Percentiles rank a stretch among this genome's conserved stretches.
phyloP scores from a whole-genome alignment of 2,797 vertebrate species.

The Rhinella marina region DNA sequence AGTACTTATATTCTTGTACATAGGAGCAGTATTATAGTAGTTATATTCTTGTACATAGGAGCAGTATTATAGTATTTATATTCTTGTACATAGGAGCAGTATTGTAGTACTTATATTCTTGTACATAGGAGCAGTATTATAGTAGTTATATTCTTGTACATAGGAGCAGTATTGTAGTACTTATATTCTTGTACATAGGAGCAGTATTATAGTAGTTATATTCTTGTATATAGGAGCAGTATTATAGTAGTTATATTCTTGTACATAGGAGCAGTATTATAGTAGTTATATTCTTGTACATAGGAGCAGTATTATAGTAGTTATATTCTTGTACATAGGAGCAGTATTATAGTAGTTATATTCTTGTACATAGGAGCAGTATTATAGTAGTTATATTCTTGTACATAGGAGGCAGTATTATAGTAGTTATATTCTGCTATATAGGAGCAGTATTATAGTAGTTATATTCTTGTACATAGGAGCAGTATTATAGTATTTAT shows the following conservation, averaged over 20 bases:
- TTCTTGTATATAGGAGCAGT: background rate
- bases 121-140: background rate
- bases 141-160: no score
- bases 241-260: conserved; percentile 3
- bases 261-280: background rate
- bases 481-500: background rate
- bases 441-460: conserved; percentile 1
- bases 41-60: background rate
- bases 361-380: conserved; percentile 1
- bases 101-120: conserved; percentile 8
- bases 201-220: no score
- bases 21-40: background rate
- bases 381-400: conserved; percentile 12
- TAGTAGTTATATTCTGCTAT: background rate
- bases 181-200: no score
- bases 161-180: no score
- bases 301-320: conserved; percentile 6
- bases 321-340: background rate
- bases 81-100: background rate
- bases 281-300: conserved; percentile 7
- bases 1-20: background rate
- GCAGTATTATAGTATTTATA: background rate
- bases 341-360: conserved; percentile 14
- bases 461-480: background rate
- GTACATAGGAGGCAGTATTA: background rate